Evolutionary conservation across 1,140 invertebrate species (phyloP).

Genomic region (Plodia interpunctella): DNA sequence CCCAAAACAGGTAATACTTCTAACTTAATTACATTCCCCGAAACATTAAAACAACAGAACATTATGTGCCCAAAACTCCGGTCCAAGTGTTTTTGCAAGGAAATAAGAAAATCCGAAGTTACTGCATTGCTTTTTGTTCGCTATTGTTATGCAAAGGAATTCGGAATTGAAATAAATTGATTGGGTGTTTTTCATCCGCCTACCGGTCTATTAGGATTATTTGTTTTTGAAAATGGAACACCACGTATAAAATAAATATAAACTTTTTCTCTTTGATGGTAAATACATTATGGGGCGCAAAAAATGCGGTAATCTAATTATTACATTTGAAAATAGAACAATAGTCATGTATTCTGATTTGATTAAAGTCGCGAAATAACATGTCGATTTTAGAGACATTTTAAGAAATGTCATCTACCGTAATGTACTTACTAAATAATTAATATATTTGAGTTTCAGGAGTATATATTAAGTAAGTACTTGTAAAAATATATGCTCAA

Average conservation of each 20-base stretch:
- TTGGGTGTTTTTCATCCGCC: conserved; percentile 2
- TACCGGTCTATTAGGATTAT: neutral
- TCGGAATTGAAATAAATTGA: neutral
- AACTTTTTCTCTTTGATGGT: neutral
- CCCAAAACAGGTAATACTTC: conserved; percentile 4
- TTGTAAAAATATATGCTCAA: no score
- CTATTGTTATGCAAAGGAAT: conserved; percentile 7
- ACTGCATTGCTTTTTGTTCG: neutral
- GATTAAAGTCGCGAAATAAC: no score
- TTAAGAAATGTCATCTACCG: no score
- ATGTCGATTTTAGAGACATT: no score
- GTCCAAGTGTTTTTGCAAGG: conserved; percentile 2
- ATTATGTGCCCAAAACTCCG: conserved; percentile 3
- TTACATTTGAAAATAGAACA: no score
- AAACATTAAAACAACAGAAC: conserved; percentile 7
- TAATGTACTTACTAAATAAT: no score
- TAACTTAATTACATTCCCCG: conserved; percentile 3
- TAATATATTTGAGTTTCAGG: no score
- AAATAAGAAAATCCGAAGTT: conserved; percentile 7
- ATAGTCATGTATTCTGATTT: no score
- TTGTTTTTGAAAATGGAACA: neutral
- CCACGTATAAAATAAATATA: neutral
- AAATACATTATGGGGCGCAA: neutral
- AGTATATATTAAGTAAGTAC: no score
- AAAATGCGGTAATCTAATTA: neutral